phyloP scores from a whole-genome alignment of 92 coral and sea anemone species.

The Nematostella vectensis region DNA sequence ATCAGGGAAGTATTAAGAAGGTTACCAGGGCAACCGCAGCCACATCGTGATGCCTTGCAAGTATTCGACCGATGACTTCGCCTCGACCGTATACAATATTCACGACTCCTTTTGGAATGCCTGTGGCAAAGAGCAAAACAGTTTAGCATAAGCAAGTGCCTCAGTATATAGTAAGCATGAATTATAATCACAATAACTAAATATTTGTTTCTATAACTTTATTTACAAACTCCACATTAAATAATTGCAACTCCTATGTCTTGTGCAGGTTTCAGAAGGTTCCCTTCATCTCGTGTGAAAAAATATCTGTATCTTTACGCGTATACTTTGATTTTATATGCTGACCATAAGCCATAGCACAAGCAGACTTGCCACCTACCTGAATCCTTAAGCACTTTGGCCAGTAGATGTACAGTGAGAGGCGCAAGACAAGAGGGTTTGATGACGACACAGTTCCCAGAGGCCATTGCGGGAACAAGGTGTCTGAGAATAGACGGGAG shows the following conservation, averaged over 20 bases:
- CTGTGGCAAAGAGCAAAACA: slow-evolving; percentile 12
- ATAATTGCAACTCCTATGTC: too few relatives aligned
- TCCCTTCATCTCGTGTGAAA: too few relatives aligned
- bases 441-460: slow-evolving; percentile 46
- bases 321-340: too few relatives aligned
- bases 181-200: too few relatives aligned
- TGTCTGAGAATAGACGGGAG: slow-evolving; percentile 41
- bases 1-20: too few relatives aligned
- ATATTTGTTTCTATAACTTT: background rate
- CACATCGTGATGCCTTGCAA: slow-evolving; percentile 29
- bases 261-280: too few relatives aligned
- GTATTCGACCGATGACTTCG: slow-evolving; percentile 32
- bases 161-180: too few relatives aligned
- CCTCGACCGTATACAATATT: slow-evolving; percentile 57
- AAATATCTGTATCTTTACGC: too few relatives aligned
- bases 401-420: slow-evolving; percentile 39
- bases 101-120: slow-evolving; percentile 52
- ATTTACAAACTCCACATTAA: too few relatives aligned
- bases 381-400: slow-evolving; percentile 49
- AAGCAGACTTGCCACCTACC: slow-evolving; percentile 21
- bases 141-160: too few relatives aligned
- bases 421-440: slow-evolving; percentile 60
- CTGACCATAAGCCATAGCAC: too few relatives aligned
- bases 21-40: slow-evolving; percentile 43
- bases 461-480: slow-evolving; percentile 43